Conservation (phyloP, 2,113 vertebrate genomes). For the Lutjanus erythropterus region DNA sequence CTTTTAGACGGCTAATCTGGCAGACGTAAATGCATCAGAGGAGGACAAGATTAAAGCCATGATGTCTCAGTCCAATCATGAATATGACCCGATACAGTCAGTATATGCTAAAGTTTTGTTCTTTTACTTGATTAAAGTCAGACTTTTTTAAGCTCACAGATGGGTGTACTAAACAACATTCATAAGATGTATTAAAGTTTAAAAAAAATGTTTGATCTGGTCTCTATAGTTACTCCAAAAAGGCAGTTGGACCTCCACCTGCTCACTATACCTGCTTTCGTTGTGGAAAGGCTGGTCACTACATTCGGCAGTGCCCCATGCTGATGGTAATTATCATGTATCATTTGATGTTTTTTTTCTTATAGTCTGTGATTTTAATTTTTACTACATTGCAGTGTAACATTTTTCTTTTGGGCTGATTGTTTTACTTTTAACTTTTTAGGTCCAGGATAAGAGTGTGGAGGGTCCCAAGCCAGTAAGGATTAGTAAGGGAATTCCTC, state of each 20-base stretch:
- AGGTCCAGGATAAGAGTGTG: slow-evolving; percentile 93
- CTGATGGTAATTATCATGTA: slow-evolving; percentile 86
- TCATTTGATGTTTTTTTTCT: background rate
- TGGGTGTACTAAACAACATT: background rate
- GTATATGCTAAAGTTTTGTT: slow-evolving; percentile 70
- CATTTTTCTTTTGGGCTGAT: background rate
- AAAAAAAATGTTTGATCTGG: background rate
- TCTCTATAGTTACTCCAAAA: slow-evolving; percentile 94
- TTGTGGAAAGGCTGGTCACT: slow-evolving; percentile 96
- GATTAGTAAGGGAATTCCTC: slow-evolving; percentile 97
- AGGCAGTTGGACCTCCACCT: slow-evolving; percentile 94
- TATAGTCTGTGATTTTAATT: background rate
- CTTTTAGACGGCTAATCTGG: slow-evolving; percentile 97
- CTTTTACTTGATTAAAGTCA: background rate
- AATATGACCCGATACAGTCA: slow-evolving; percentile 99
- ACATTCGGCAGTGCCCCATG: slow-evolving; percentile 96
- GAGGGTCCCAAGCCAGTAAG: slow-evolving; percentile 94
- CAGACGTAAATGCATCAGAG: slow-evolving; percentile 98
- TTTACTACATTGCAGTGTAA: background rate
- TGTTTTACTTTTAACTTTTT: background rate
- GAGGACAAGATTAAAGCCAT: slow-evolving; percentile 99
- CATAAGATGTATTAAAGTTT: background rate
- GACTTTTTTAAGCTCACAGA: background rate
- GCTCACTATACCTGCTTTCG: slow-evolving; percentile 96
- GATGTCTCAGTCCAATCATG: slow-evolving; percentile 99